These are phyloP conservation scores for Acanthurus lineatus DNA, from an alignment of 2,797 vertebrate species.

Conservation along the genomic window DNA sequence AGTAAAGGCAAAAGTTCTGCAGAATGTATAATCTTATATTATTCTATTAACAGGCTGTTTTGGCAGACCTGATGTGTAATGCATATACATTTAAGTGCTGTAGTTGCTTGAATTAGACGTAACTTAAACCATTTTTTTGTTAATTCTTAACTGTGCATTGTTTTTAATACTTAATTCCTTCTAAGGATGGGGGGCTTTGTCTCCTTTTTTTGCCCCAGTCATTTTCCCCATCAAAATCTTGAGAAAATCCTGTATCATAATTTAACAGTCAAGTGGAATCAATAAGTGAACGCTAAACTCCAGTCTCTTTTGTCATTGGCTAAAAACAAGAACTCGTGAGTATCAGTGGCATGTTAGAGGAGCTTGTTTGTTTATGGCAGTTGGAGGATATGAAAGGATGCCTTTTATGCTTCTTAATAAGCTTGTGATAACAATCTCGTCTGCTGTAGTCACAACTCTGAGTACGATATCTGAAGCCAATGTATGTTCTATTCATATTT, in stretches of 20 bases:
- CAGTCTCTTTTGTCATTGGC: constrained; percentile 12
- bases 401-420: constrained; percentile 50
- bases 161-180: constrained; percentile 6
- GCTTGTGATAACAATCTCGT: constrained; percentile 49
- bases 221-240: not conserved
- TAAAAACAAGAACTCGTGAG: constrained; percentile 13
- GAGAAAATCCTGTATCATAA: not conserved
- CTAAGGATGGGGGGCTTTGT: not conserved
- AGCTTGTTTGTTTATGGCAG: constrained; percentile 29
- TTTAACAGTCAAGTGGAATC: constrained; percentile 21
- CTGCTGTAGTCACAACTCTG: constrained; percentile 35
- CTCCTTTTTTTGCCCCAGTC: not conserved
- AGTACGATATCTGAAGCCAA: constrained; percentile 30
- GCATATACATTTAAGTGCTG: too few species aligned
- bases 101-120: not conserved
- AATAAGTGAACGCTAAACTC: constrained; percentile 16
- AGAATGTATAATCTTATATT: too few species aligned
- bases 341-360: constrained; percentile 4
- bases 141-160: not conserved
- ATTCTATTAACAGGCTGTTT: too few species aligned
- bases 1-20: too few species aligned
- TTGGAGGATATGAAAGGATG: constrained; percentile 36
- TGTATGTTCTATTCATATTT: constrained; percentile 51
- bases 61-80: too few species aligned
- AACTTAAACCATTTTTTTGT: not conserved